Conservation (phyloP, 2,888 invertebrate genomes). For the Cecidostiba fungosa region DNA sequence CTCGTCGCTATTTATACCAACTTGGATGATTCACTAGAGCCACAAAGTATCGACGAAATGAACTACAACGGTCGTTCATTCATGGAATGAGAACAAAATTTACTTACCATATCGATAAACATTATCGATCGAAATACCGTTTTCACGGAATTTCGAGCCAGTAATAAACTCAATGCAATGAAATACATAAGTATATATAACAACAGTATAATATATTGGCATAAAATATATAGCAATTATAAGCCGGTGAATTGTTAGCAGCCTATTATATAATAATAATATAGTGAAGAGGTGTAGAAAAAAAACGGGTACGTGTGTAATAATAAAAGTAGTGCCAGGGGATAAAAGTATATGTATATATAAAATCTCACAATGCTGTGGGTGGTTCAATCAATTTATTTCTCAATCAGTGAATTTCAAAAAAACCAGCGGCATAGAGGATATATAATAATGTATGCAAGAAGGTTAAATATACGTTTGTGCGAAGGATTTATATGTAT, state of each 20-base stretch:
- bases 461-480: not conserved
- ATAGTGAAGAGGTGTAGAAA: constrained; percentile 13
- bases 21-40: not conserved
- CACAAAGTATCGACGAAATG: not conserved
- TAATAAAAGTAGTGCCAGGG: constrained; percentile 17
- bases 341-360: not conserved
- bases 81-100: constrained; percentile 18
- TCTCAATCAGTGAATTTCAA: not conserved
- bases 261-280: not conserved
- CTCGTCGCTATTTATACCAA: not conserved
- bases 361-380: constrained; percentile 7
- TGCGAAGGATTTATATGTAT: not conserved
- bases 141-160: not conserved
- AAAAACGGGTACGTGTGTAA: constrained; percentile 10
- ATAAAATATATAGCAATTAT: constrained; percentile 12
- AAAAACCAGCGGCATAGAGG: not conserved
- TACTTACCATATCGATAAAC: not conserved
- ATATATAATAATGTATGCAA: not conserved
- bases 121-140: not conserved
- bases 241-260: constrained; percentile 41
- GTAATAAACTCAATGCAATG: not conserved
- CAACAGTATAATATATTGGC: not conserved
- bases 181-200: constrained; percentile 11
- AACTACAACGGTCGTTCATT: not conserved
- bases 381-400: not conserved